A percentile compares a stretch with the other conserved stretches of the same genome.
phyloP scores from a whole-genome alignment of 1,140 invertebrate species.

The Rhopalosiphum maidis region DNA sequence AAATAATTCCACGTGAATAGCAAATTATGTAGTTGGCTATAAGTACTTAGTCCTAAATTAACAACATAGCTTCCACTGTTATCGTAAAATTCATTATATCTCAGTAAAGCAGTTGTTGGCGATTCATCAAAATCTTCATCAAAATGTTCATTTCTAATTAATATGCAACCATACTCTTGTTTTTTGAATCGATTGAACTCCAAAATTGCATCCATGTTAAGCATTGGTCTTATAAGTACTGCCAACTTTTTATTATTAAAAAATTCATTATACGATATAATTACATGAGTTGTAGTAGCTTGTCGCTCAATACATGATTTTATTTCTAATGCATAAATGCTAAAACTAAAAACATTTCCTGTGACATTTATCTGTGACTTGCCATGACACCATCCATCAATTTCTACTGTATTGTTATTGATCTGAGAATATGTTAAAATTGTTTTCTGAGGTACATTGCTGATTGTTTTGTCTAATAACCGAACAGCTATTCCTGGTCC shows the following conservation, averaged over 20 bases:
- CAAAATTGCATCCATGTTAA: constrained; percentile 80
- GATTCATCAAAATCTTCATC: constrained; percentile 76
- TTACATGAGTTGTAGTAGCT: constrained; percentile 68
- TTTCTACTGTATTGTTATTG: constrained; percentile 43
- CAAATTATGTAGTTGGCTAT: constrained; percentile 79
- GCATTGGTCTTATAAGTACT: constrained; percentile 81
- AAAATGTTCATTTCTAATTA: constrained; percentile 82
- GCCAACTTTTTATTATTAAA: constrained; percentile 77
- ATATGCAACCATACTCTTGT: constrained; percentile 81
- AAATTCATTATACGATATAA: constrained; percentile 87
- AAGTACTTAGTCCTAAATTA: constrained; percentile 85
- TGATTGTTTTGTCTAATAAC: constrained; percentile 55
- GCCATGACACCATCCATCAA: constrained; percentile 50
- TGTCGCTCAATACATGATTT: constrained; percentile 62
- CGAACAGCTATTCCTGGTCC: constrained; percentile 82
- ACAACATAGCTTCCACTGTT: constrained; percentile 89
- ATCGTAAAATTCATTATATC: constrained; percentile 86
- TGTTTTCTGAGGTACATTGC: constrained; percentile 38
- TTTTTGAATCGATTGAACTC: constrained; percentile 88
- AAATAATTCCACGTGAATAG: constrained; percentile 90
- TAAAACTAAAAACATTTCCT: constrained; percentile 82
- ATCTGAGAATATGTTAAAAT: constrained; percentile 53
- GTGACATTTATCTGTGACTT: constrained; percentile 76
- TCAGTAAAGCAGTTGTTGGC: constrained; percentile 76
- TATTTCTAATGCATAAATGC: constrained; percentile 77